Evolutionary conservation across 2,113 vertebrate genomes (phyloP).

Genomic region (Gavialis gangeticus): DNA sequence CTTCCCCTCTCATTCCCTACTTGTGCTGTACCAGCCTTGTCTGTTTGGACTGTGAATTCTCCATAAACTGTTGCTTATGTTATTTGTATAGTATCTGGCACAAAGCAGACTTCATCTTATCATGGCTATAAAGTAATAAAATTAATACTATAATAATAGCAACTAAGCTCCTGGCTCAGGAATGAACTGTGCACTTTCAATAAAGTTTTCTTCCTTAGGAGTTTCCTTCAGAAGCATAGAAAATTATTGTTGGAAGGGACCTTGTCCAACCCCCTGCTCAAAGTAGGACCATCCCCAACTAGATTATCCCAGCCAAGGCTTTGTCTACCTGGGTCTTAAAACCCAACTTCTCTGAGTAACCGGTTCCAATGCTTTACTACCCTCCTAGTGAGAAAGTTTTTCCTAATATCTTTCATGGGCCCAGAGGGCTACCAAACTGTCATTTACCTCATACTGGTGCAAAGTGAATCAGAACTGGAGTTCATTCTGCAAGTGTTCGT

Average conservation of each 20-base stretch:
- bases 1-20: not conserved
- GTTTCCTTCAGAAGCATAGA: too few species aligned
- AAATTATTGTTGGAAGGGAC: too few species aligned
- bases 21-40: not conserved
- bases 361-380: too few species aligned
- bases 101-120: not conserved
- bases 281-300: too few species aligned
- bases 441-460: not conserved
- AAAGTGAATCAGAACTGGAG: not conserved
- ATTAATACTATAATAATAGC: not conserved
- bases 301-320: too few species aligned
- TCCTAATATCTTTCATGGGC: too few species aligned
- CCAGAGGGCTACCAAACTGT: too few species aligned
- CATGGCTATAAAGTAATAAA: not conserved
- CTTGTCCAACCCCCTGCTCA: too few species aligned
- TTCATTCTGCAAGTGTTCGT: accelerated
- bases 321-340: too few species aligned
- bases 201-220: not conserved
- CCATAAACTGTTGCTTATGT: not conserved
- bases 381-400: too few species aligned
- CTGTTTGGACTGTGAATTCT: not conserved
- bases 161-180: not conserved
- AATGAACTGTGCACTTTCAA: accelerated
- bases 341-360: too few species aligned
- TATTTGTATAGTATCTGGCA: not conserved